These are phyloP conservation scores for Pelodytes ibericus DNA, from an alignment of 2,797 vertebrate genomes.

Conservation along the genomic window DNA sequence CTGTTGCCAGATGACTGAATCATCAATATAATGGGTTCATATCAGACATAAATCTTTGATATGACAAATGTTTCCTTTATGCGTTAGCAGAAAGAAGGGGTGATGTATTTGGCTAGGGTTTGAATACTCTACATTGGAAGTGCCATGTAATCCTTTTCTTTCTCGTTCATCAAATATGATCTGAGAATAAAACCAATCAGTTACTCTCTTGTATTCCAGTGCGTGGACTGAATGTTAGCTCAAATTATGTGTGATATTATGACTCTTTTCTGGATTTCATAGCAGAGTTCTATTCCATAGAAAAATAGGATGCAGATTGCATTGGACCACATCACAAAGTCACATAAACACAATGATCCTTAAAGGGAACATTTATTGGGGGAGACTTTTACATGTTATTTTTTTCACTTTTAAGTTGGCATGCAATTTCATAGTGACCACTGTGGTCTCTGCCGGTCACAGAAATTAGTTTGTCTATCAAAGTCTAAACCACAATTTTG, in stretches of 20 bases:
- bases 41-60: slow-evolving; percentile 36
- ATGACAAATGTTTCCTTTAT: slow-evolving; percentile 11
- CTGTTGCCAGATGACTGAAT: slow-evolving; percentile 26
- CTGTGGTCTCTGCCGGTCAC: not conserved
- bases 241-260: slow-evolving; percentile 50
- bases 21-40: slow-evolving; percentile 14
- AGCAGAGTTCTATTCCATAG: slow-evolving; percentile 35
- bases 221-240: slow-evolving; percentile 36
- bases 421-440: not conserved
- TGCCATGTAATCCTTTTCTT: slow-evolving; percentile 27
- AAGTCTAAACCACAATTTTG: not conserved
- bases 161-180: slow-evolving; percentile 22
- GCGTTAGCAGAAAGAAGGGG: not conserved
- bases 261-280: slow-evolving; percentile 55
- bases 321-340: slow-evolving; percentile 1
- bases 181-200: slow-evolving; percentile 23
- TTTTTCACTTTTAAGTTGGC: not conserved
- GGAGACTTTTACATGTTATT: not conserved
- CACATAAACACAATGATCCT: slow-evolving; percentile 24
- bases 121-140: slow-evolving; percentile 26
- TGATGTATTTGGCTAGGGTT: slow-evolving; percentile 34
- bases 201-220: slow-evolving; percentile 35
- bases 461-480: not conserved
- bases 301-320: slow-evolving; percentile 19
- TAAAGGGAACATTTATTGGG: slow-evolving; percentile 15